These are phyloP conservation scores for Notodonta ziczac DNA, from an alignment of 2,888 invertebrate genomes.

Conservation along the genomic window DNA sequence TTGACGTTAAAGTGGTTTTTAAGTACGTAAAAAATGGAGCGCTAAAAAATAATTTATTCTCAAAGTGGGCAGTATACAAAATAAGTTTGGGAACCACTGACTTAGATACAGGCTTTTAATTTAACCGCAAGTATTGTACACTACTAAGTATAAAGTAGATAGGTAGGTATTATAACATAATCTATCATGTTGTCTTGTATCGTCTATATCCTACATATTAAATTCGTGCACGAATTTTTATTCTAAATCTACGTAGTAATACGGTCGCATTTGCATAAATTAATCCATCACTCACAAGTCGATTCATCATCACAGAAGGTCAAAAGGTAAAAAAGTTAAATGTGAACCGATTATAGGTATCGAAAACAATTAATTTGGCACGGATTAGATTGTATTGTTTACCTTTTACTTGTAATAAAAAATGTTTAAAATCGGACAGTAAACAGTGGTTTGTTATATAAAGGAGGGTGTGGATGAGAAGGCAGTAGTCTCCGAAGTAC, in stretches of 20 bases:
- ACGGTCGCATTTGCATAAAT: background rate
- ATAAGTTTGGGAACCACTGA: too few relatives aligned
- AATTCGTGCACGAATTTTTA: background rate
- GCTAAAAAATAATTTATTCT: too few relatives aligned
- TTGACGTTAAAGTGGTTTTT: too few relatives aligned
- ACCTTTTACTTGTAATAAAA: conserved; percentile 28
- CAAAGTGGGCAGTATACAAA: too few relatives aligned
- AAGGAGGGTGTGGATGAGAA: conserved; percentile 13
- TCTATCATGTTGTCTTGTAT: too few relatives aligned
- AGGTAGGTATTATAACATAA: too few relatives aligned
- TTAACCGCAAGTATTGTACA: too few relatives aligned
- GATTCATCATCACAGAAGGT: conserved; percentile 6
- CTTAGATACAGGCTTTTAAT: too few relatives aligned
- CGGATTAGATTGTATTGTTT: conserved; percentile 25
- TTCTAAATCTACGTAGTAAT: background rate
- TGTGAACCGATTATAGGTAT: background rate
- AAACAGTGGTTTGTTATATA: conserved; percentile 33
- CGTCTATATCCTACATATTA: background rate
- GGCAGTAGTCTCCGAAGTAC: conserved; percentile 15
- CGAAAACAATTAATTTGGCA: conserved; percentile 12
- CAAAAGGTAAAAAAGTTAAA: conserved; percentile 8
- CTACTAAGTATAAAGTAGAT: too few relatives aligned
- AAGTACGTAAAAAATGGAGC: too few relatives aligned
- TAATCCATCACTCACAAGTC: background rate
- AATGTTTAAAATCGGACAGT: conserved; percentile 20